A percentile compares a stretch with the other conserved stretches of the same genome.
Evolutionary conservation across 2,113 vertebrate species (phyloP).

Genomic region (Zosterops pallidus): DNA sequence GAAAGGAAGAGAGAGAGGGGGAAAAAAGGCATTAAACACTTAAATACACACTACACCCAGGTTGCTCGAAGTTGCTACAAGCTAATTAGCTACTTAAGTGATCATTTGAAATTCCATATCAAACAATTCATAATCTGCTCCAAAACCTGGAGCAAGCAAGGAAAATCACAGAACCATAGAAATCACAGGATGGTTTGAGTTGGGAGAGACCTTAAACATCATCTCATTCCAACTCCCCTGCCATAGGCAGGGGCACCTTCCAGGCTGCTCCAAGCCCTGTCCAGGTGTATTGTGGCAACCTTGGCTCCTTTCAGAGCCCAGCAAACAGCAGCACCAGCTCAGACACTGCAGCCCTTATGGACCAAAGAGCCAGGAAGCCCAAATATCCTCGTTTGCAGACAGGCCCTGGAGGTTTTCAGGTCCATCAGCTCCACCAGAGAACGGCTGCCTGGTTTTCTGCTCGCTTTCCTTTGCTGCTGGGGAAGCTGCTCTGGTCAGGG

Average conservation of each 20-base stretch:
- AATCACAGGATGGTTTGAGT: background rate
- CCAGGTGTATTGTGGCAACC: rapidly evolving
- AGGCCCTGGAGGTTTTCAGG: rapidly evolving
- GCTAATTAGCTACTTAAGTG: slow-evolving; percentile 61
- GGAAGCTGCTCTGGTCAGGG: background rate
- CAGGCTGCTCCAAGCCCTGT: background rate
- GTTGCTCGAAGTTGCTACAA: slow-evolving; percentile 28
- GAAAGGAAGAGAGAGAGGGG: slow-evolving; percentile 16
- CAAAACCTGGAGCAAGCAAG: background rate
- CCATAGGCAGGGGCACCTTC: background rate
- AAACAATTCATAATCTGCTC: slow-evolving; percentile 40
- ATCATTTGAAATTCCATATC: slow-evolving; percentile 57
- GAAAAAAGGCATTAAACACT: slow-evolving; percentile 52
- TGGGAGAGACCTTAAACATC: background rate
- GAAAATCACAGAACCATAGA: background rate
- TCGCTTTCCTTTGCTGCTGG: background rate
- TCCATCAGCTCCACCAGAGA: rapidly evolving
- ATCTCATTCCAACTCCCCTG: background rate
- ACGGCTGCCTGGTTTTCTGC: background rate
- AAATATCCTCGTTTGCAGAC: rapidly evolving
- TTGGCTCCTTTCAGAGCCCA: background rate
- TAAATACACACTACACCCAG: slow-evolving; percentile 55
- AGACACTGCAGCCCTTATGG: rapidly evolving
- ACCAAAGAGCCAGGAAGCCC: background rate
- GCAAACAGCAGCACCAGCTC: rapidly evolving